These are phyloP conservation scores for Drosophila dives DNA, from an alignment of 2,888 invertebrate genomes.

Conservation along the genomic window DNA sequence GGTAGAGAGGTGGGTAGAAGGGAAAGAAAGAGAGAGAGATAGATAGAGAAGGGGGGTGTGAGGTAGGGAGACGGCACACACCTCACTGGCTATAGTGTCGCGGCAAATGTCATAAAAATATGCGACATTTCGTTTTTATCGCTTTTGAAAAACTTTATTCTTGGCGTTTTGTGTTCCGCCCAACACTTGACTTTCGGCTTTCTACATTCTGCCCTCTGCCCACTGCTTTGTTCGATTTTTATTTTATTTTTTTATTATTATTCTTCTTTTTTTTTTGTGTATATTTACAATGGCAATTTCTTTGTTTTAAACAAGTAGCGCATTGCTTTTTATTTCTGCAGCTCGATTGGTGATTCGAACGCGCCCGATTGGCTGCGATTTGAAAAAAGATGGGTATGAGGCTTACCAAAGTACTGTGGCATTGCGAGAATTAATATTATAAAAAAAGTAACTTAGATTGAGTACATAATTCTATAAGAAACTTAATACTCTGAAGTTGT, in stretches of 20 bases:
- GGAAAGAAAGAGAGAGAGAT: not conserved
- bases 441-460: not conserved
- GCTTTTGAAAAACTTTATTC: constrained; percentile 84
- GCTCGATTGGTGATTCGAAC: constrained; percentile 76
- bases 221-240: constrained; percentile 40
- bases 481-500: not conserved
- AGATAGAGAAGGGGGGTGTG: not conserved
- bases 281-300: constrained; percentile 80
- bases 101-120: constrained; percentile 85
- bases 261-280: constrained; percentile 48
- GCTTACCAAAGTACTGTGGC: constrained; percentile 29
- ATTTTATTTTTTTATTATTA: constrained; percentile 53
- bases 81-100: constrained; percentile 51
- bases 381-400: constrained; percentile 28
- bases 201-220: constrained; percentile 28
- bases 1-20: not conserved
- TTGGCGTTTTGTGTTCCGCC: constrained; percentile 57
- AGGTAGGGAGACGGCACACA: constrained; percentile 12
- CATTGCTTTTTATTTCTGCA: constrained; percentile 79
- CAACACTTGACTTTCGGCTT: constrained; percentile 45
- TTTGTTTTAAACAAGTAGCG: constrained; percentile 81
- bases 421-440: rapidly evolving
- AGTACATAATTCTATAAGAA: not conserved
- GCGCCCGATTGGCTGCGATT: constrained; percentile 78
- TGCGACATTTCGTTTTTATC: constrained; percentile 86